Evolutionary conservation across 2,888 invertebrate species (phyloP).

Genomic region (Linnaemya tessellans): DNA sequence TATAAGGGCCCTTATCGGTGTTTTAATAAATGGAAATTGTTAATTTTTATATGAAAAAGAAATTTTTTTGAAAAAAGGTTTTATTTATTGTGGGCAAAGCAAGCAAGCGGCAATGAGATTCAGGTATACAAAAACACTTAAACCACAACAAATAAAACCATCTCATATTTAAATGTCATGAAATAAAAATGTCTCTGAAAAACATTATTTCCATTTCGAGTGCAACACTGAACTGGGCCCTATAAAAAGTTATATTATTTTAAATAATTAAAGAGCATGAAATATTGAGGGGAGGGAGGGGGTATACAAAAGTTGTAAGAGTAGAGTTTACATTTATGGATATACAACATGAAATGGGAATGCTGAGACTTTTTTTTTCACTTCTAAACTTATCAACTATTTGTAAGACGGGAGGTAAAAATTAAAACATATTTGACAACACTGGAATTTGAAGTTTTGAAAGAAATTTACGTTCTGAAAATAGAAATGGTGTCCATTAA

Average conservation of each 20-base stretch:
- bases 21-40: too few species aligned
- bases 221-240: too few species aligned
- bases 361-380: constrained; percentile 27
- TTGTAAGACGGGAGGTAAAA: background rate
- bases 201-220: too few species aligned
- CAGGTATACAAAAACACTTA: too few species aligned
- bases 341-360: constrained; percentile 47
- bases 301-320: background rate
- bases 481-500: constrained; percentile 81
- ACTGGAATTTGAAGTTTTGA: background rate
- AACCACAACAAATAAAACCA: too few species aligned
- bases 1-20: background rate
- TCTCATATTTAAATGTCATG: too few species aligned
- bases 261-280: background rate
- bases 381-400: constrained; percentile 49
- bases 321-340: background rate
- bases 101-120: too few species aligned
- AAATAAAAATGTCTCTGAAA: too few species aligned
- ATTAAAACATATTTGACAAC: constrained; percentile 4
- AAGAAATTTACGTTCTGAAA: constrained; percentile 80
- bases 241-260: background rate
- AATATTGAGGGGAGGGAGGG: background rate
- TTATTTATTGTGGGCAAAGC: too few species aligned
- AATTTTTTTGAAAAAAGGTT: too few species aligned
- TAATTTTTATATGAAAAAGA: too few species aligned